Evolutionary conservation across 2,797 vertebrate species (phyloP), one percentile per base, ranked within the genome.

Genomic region (Selene dorsalis): DNA sequence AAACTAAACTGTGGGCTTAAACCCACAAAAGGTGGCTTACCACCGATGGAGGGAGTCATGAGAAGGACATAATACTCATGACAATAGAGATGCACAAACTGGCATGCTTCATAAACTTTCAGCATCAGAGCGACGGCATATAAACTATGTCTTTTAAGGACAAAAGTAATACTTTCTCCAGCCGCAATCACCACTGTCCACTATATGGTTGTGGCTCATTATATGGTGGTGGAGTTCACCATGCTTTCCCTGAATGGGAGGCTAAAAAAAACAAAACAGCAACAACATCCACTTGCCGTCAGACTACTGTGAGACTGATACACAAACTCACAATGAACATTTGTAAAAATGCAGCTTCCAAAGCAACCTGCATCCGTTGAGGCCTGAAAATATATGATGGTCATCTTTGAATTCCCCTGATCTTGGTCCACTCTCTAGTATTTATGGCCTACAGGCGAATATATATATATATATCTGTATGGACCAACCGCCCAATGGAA

Each of bases 11-110:
- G 79, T 58, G 77, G 89, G 88, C 86, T 94, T 92, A 92, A 79
- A 77, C 41, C 68, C 73, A 94, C 91, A 94, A 95, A 93, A 89
- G 89, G 69, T 62, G 84, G 93, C 71, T 94, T 94, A 93, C 43
- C 66, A 80, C 72, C 63, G 80, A 74, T 86, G 73, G 67, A 20
- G 79, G 66, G 78, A 84, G 84, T 73, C 75, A 81, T 67, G 67
- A 89, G 84, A 73, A 67, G 69, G 69, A 64, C 75, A 87, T 87
- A 92, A 91, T 89, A 8, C 90, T 82, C 79, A 64, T 73, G 66
- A 94, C 89, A 93, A 92, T 85, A 76, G 83, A 86, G 73, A 67
- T 67, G 81, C 62, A 69, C 69, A 83, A 87, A 87, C 67, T 77
- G 47, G 58, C 71, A 83, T 86, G 84, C 73, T 35, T 38, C 59